Evolutionary conservation across 2,888 invertebrate genomes (phyloP), one percentile per base, ranked within the genome.

Genomic region (Julus scandinavius): DNA sequence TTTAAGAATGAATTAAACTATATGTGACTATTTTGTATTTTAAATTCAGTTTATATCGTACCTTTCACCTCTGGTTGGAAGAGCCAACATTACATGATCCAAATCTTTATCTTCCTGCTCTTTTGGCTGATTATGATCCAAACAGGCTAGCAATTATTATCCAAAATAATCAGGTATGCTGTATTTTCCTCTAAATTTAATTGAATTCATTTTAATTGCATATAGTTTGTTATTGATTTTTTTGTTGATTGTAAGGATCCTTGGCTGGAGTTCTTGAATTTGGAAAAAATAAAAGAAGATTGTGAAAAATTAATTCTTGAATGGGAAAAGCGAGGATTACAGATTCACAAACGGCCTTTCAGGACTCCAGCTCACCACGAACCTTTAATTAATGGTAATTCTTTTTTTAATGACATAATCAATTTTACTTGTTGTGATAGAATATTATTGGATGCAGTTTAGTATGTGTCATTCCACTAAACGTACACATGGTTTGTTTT

Each of bases 61-160:
- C 95, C 1, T 95, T 95, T 91, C 93, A 93, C 0, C 92, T 96
- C 29, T 97, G 97, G 97, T 92, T 97, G 88, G 96, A 96, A 91
- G 97, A 97, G 91, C 95, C 95, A 0, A 93, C 95, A 89, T 93
- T 97, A 2, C 96, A 96, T 91, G 95, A 95, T 91, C 92, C 94
- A 0, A 94, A 94, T 86, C 92, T 96, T 38, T 94, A 95, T 91
- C 92, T 95, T 87, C 94, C 95, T 54, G 94, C 95, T 58, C 92
- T 96, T 80, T 96, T 96, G 11, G 94, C 95, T 0, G 95, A 96
- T 90, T 97, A 96, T 91, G 94, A 95, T 92, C 94, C 95, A 7
- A 94, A 94, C 88, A 94, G 95, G 90, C 92, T 97, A 85, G 38
- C 38, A 40, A 40, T 88, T 20, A 58, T 88, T 86, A 38, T 88